Evolutionary conservation across 2,797 vertebrate genomes (phyloP).

Genomic region (Helicolenus hilgendorfi): DNA sequence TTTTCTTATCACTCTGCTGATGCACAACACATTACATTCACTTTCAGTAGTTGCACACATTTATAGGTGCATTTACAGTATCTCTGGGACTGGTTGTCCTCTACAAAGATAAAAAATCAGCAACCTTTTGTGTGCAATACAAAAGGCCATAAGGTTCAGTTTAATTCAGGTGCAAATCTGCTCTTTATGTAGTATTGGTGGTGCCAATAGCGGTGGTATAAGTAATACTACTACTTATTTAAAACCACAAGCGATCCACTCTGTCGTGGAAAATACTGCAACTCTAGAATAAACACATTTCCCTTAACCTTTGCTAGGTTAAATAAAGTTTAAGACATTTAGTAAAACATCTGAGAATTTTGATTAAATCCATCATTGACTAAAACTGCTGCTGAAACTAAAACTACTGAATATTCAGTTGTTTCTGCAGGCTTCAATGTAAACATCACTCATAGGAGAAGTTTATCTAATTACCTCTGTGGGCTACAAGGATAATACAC

Average conservation of each 20-base stretch:
- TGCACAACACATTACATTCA: not conserved
- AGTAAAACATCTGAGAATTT: not conserved
- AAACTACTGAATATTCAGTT: not conserved
- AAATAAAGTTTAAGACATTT: constrained; percentile 1
- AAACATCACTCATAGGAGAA: constrained; percentile 14
- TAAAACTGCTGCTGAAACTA: too few species aligned
- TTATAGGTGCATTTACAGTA: not conserved
- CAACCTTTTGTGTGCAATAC: not conserved
- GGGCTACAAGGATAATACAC: not conserved
- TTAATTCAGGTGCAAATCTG: not conserved
- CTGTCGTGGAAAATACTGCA: not conserved
- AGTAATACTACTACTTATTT: not conserved
- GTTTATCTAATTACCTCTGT: constrained; percentile 10
- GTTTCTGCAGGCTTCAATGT: not conserved
- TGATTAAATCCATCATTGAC: not conserved
- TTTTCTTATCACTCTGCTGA: not conserved
- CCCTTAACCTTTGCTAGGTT: not conserved
- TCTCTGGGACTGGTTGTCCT: not conserved
- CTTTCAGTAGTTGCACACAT: not conserved
- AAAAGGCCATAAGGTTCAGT: not conserved
- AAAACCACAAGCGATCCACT: not conserved
- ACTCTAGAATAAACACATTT: not conserved
- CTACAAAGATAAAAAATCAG: not conserved
- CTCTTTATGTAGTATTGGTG: not conserved
- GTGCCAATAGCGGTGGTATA: not conserved